A percentile compares a stretch with the other conserved stretches of the same genome.
Evolutionary conservation across 2,113 vertebrate species (phyloP).

Genomic region (Cyprinodon brontotheroides): DNA sequence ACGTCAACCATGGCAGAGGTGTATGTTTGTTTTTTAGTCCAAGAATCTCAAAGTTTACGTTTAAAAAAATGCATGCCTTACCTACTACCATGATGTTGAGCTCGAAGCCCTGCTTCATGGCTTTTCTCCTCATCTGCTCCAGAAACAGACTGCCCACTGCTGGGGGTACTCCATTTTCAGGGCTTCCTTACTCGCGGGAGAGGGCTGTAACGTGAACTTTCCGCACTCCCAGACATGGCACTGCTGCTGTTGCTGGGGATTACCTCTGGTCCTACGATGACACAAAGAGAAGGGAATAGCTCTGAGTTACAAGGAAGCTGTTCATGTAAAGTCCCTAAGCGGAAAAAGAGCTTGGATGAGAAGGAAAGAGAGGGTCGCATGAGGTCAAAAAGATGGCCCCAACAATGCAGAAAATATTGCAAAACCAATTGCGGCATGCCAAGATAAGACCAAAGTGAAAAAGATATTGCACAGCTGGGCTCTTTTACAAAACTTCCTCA

Average conservation of each 20-base stretch:
- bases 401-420: not conserved
- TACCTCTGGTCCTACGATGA: slow-evolving; percentile 73
- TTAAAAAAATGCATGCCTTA: slow-evolving; percentile 37
- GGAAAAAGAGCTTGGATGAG: not conserved
- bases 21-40: not conserved
- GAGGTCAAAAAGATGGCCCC: not conserved
- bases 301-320: slow-evolving; percentile 1
- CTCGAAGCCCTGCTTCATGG: slow-evolving; percentile 98
- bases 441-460: slow-evolving; percentile 1
- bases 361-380: not conserved
- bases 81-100: slow-evolving; percentile 93
- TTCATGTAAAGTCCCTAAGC: not conserved
- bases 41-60: not conserved
- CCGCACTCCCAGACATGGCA: too few species aligned
- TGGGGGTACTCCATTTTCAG: too few species aligned
- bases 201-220: too few species aligned
- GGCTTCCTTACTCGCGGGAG: too few species aligned
- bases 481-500: not conserved
- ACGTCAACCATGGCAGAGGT: not conserved
- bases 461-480: not conserved
- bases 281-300: too few species aligned
- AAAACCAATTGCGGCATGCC: slow-evolving; percentile 1
- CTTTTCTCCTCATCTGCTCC: slow-evolving; percentile 98
- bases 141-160: slow-evolving; percentile 80
- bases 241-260: slow-evolving; percentile 75